These are phyloP conservation scores for Venusia cambrica DNA, from an alignment of 2,888 invertebrate genomes.

Conservation along the genomic window DNA sequence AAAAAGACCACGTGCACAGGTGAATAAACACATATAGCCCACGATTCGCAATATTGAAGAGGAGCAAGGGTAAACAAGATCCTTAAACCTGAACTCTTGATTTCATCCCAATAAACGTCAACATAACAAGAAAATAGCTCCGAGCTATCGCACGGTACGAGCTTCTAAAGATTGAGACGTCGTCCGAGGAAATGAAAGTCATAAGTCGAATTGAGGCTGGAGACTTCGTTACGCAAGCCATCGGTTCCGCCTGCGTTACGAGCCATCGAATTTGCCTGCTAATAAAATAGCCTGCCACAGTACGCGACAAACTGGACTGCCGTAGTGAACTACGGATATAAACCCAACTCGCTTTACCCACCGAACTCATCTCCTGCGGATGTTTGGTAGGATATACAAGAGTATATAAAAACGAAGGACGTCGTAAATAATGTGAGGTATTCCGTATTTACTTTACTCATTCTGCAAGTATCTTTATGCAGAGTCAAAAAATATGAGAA, in stretches of 20 bases:
- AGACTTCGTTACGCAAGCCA: slow-evolving; percentile 56
- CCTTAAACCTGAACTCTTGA: slow-evolving; percentile 10
- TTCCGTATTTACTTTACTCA: too few relatives aligned
- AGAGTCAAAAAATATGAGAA: slow-evolving; percentile 20
- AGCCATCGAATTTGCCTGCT: slow-evolving; percentile 67
- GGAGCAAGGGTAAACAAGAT: not conserved
- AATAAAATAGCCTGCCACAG: slow-evolving; percentile 60
- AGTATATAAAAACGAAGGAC: slow-evolving; percentile 34
- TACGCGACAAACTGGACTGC: slow-evolving; percentile 46
- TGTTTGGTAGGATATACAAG: slow-evolving; percentile 47
- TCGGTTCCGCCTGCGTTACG: slow-evolving; percentile 57
- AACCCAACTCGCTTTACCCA: slow-evolving; percentile 58
- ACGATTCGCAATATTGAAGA: not conserved
- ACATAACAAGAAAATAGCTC: slow-evolving; percentile 15
- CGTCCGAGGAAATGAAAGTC: slow-evolving; percentile 60
- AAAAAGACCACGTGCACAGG: too few relatives aligned
- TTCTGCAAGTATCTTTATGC: slow-evolving; percentile 16
- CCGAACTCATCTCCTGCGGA: slow-evolving; percentile 64
- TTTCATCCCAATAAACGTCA: slow-evolving; percentile 11
- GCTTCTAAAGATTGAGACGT: slow-evolving; percentile 28
- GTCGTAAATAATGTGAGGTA: slow-evolving; percentile 33
- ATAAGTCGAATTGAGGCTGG: slow-evolving; percentile 51
- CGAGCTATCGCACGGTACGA: slow-evolving; percentile 19
- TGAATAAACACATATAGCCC: too few relatives aligned
- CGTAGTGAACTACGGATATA: slow-evolving; percentile 52